A percentile compares a stretch with the other conserved stretches of the same genome.
Conservation (phyloP, 92 coral and sea anemone genomes). For the Nematostella vectensis region DNA sequence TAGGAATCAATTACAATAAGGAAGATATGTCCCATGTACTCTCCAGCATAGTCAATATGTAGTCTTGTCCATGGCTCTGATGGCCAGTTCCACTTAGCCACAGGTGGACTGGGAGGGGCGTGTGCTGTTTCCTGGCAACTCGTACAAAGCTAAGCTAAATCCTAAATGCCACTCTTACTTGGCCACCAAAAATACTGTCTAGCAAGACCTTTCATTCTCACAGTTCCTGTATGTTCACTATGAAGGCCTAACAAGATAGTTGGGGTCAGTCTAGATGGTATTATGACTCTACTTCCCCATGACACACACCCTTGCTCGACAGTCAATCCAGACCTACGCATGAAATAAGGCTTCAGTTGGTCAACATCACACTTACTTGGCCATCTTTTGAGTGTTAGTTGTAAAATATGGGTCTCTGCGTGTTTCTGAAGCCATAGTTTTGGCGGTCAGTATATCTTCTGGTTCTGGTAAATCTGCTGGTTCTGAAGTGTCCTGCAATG, state of each 20-base stretch:
- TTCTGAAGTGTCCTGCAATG: conserved; percentile 11
- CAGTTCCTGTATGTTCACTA: conserved; percentile 48
- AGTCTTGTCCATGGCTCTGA: conserved; percentile 25
- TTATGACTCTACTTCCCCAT: conserved; percentile 62
- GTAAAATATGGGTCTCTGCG: conserved; percentile 14
- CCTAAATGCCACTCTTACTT: conserved; percentile 20
- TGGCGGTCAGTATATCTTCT: conserved; percentile 25
- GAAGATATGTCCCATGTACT: conserved; percentile 31
- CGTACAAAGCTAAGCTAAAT: conserved; percentile 17
- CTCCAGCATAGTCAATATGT: conserved; percentile 36
- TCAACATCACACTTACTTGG: conserved; percentile 40
- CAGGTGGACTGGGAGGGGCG: conserved; percentile 23
- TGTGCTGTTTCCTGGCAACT: conserved; percentile 25
- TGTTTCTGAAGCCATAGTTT: conserved; percentile 25
- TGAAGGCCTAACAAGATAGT: conserved; percentile 47
- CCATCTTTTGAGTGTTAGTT: conserved; percentile 24
- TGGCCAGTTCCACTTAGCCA: conserved; percentile 40
- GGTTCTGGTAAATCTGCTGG: neutral
- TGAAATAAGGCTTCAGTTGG: conserved; percentile 46
- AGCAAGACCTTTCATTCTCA: conserved; percentile 36
- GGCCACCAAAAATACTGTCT: conserved; percentile 44
- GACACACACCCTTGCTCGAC: conserved; percentile 66
- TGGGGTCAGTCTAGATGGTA: conserved; percentile 27
- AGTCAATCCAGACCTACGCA: conserved; percentile 33
- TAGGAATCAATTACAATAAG: conserved; percentile 30